Conservation (phyloP, 2,888 invertebrate species). For the Eupithecia subfuscata region DNA sequence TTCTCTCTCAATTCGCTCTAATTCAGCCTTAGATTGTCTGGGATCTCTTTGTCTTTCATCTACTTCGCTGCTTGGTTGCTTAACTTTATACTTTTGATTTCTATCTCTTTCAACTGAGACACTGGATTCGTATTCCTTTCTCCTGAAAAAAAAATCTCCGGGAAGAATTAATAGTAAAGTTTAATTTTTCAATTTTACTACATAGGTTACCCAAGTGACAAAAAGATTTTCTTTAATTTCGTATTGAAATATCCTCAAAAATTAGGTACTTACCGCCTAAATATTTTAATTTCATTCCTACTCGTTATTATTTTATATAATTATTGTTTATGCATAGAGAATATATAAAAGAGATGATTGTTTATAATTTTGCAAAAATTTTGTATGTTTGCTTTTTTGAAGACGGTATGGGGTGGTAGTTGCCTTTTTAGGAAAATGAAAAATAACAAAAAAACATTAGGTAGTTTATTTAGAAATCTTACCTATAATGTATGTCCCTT, state of each 20-base stretch:
- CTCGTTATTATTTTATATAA: background rate
- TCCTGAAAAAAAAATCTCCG: conserved; percentile 29
- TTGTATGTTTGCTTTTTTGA: background rate
- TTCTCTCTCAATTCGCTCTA: background rate
- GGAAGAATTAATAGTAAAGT: conserved; percentile 30
- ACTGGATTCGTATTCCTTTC: background rate
- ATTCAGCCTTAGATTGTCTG: background rate
- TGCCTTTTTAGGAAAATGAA: conserved; percentile 2
- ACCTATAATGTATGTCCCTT: conserved; percentile 22
- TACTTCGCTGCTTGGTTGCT: background rate
- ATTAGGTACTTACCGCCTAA: background rate
- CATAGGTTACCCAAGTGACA: background rate
- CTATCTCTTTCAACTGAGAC: background rate
- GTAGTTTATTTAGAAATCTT: conserved; percentile 31
- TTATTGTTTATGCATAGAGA: background rate
- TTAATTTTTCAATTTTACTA: background rate
- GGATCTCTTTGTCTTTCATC: background rate
- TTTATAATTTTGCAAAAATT: background rate
- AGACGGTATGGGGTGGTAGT: background rate
- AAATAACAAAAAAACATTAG: background rate
- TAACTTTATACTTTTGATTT: background rate
- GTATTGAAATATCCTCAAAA: background rate
- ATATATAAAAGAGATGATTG: background rate
- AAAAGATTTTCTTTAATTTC: background rate
- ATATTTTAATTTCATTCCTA: background rate